Evolutionary conservation across 2,888 invertebrate species (phyloP), one percentile per base, ranked within the genome.

Genomic region (Hydriomena furcata): DNA sequence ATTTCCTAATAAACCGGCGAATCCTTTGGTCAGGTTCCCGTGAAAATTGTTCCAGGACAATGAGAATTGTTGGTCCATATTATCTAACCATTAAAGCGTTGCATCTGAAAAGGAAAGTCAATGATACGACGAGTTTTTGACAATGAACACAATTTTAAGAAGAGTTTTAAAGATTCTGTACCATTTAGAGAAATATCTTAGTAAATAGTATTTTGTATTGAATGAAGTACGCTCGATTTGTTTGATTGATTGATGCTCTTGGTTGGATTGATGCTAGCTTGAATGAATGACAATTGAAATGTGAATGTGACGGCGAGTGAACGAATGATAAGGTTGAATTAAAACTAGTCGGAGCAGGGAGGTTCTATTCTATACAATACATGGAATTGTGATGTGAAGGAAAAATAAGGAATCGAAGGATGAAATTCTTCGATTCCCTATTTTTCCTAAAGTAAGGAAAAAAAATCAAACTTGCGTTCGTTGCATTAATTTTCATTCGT

Each of bases 1-100:
- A 70, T 91, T 92, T 60, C 91, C 91, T 55, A 92, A 78, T 71
- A 93, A 82, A 69, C 91, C 91, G 78, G 92, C 91, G 68, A 94
- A 93, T 51, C 93, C 94, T 72, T 92, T 91, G 65, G 93, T 92
- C 67, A 94, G 89, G 75, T 94, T 94, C 58, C 92, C 92, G 82
- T 93, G 93, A 90, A 94, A 94, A 84, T 94, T 94, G 76, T 94
- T 94, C 94, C 94, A 94, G 76, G 93, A 92, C 79, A 94, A 89
- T 76, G 94, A 94, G 76, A 93, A 93, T 81, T 93, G 93, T 83
- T 93, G 93, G 77, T 92, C 92, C 90, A 92, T 92, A 77, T n/a
- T n/a, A n/a, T 86, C 76, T 84, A 91, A 86, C 65, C 72, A 71
- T 69, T 73, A 65, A 66, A 66, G 55, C 48, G 65, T 71, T 61